phyloP scores from a whole-genome alignment of 2,797 vertebrate genomes.

The Halcyon smyrnensis region DNA sequence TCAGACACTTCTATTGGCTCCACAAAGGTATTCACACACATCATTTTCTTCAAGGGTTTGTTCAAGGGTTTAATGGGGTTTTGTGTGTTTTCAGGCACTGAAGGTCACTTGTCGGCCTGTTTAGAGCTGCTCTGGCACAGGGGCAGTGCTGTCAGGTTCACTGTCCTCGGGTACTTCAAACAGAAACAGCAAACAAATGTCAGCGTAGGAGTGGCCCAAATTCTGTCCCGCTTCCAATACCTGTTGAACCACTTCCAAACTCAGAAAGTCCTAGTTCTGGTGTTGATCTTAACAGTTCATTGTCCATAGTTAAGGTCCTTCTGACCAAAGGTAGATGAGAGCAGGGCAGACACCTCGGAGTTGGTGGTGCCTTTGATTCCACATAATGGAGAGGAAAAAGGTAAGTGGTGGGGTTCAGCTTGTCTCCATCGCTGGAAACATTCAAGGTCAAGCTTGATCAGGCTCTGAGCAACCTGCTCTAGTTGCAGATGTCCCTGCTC shows the following conservation, averaged over 20 bases:
- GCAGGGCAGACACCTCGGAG: not conserved
- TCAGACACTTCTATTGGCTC: not conserved
- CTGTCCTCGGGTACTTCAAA: not conserved
- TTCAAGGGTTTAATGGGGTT: not conserved
- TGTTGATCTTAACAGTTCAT: not conserved
- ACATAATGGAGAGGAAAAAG: not conserved
- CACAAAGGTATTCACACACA: not conserved
- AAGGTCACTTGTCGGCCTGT: not conserved
- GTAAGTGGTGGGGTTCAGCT: not conserved
- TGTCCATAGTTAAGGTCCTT: not conserved
- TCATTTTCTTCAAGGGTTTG: not conserved
- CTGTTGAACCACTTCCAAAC: not conserved
- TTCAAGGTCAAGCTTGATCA: too few relatives aligned
- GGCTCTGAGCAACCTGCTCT: too few relatives aligned
- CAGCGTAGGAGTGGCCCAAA: not conserved
- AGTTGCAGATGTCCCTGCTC: too few relatives aligned
- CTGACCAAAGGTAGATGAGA: not conserved
- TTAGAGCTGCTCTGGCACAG: not conserved
- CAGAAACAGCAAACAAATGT: constrained; percentile 2
- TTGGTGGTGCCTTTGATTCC: not conserved
- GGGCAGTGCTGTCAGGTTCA: not conserved
- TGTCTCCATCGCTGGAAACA: too few relatives aligned
- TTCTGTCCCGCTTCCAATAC: not conserved
- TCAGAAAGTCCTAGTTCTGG: not conserved
- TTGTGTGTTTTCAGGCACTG: not conserved